Conservation (phyloP, 1,140 invertebrate species). For the Lordiphosa mommai region DNA sequence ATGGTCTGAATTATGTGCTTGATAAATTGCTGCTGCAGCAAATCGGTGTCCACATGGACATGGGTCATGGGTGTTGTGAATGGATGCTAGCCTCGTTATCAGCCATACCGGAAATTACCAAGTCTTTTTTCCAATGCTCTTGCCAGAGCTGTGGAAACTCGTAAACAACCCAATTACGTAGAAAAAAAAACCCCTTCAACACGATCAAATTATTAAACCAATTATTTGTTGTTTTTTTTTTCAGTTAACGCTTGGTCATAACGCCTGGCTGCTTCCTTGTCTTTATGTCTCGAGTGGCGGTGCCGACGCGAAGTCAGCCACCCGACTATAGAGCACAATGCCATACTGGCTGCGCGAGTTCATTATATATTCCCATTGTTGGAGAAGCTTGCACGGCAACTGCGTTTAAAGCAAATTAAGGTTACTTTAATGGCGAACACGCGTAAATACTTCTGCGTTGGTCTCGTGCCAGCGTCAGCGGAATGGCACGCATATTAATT, state of each 20-base stretch:
- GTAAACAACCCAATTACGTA: not conserved
- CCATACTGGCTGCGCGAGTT: constrained; percentile 12
- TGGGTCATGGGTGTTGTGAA: constrained; percentile 9
- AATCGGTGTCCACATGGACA: constrained; percentile 42
- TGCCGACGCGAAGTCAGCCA: too few species aligned
- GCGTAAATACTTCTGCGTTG: constrained; percentile 37
- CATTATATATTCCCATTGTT: constrained; percentile 59
- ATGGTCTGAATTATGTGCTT: constrained; percentile 53
- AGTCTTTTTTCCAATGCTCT: not conserved
- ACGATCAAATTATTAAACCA: constrained; percentile 7
- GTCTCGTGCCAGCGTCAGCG: constrained; percentile 6
- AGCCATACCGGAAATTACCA: constrained; percentile 5
- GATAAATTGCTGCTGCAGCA: constrained; percentile 57
- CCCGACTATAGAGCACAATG: not conserved
- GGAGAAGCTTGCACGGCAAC: constrained; percentile 13
- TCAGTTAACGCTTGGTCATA: constrained; percentile 2
- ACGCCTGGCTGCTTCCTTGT: constrained; percentile 2
- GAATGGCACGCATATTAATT: constrained; percentile 31
- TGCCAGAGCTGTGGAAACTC: not conserved
- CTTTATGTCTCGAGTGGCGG: not conserved
- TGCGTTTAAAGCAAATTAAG: constrained; percentile 42
- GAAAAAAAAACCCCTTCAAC: constrained; percentile 1
- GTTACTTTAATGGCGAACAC: constrained; percentile 50
- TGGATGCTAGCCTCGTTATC: constrained; percentile 13
- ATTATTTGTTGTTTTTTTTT: not conserved